Conservation (phyloP, 2,797 vertebrate species). For the Anas bahamensis region DNA sequence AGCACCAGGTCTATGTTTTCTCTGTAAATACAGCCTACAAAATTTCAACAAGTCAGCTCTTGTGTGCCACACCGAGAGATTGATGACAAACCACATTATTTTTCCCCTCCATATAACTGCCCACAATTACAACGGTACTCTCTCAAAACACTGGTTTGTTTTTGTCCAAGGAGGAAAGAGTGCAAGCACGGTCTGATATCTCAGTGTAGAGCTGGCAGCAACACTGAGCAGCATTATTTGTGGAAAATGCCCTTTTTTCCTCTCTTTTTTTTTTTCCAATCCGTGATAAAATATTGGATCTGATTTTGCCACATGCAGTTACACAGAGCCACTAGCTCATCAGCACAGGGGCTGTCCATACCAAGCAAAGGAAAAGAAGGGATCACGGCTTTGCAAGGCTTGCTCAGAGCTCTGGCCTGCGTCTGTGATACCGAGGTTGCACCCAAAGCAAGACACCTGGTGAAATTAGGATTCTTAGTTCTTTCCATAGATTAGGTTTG, state of each 20-base stretch:
- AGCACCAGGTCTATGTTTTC: slow-evolving; percentile 81
- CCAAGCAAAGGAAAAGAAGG: neutral
- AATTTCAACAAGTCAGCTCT: slow-evolving; percentile 83
- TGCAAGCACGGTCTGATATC: neutral
- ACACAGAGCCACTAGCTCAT: neutral
- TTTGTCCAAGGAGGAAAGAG: slow-evolving; percentile 55
- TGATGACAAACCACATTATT: slow-evolving; percentile 84
- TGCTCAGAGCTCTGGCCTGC: neutral
- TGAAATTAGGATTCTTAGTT: neutral
- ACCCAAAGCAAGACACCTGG: neutral
- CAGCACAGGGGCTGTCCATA: slow-evolving; percentile 19
- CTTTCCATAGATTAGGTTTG: neutral
- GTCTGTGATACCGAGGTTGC: neutral
- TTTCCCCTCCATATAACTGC: slow-evolving; percentile 74
- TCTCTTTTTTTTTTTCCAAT: neutral
- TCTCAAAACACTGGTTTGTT: slow-evolving; percentile 71
- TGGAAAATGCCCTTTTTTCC: slow-evolving; percentile 57
- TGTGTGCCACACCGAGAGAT: slow-evolving; percentile 78
- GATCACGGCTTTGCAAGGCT: neutral
- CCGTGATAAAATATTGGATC: neutral
- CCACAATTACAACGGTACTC: slow-evolving; percentile 72
- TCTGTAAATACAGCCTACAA: slow-evolving; percentile 83
- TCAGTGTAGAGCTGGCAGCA: neutral
- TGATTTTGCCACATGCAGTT: neutral
- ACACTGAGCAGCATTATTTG: slow-evolving; percentile 54